Evolutionary conservation across 1,140 invertebrate genomes (phyloP).

Genomic region (Pseudomyrmex dendroicus): DNA sequence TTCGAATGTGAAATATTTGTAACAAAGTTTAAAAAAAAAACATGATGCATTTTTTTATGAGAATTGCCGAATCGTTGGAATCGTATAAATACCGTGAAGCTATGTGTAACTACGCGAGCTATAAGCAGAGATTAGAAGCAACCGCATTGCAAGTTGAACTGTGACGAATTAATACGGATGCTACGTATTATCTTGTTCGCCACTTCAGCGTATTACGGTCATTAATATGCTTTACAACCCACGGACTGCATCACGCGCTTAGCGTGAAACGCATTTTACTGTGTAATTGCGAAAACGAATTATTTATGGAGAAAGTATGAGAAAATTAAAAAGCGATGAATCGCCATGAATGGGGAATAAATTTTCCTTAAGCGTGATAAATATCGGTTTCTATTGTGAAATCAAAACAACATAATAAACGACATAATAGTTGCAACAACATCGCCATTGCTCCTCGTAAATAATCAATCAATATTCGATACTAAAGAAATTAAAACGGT

Average conservation of each 20-base stretch:
- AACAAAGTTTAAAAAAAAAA: background rate
- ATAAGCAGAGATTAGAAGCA: background rate
- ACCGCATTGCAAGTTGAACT: conserved; percentile 20
- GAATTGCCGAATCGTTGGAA: background rate
- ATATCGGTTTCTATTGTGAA: background rate
- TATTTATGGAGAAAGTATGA: background rate
- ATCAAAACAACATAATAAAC: background rate
- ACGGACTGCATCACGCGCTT: background rate
- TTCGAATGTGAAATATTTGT: too few relatives aligned
- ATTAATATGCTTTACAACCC: conserved; percentile 56
- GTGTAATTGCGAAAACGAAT: background rate
- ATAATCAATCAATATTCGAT: background rate
- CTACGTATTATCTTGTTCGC: conserved; percentile 65
- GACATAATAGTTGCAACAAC: background rate
- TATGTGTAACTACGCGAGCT: conserved; percentile 3
- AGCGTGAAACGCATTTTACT: conserved; percentile 49
- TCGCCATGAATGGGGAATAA: background rate
- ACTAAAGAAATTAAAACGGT: background rate
- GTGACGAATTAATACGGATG: conserved; percentile 66
- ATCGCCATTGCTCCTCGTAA: background rate
- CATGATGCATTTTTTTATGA: too few relatives aligned
- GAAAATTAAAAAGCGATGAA: background rate
- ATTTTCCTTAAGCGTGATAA: background rate
- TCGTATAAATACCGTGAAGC: too few relatives aligned
- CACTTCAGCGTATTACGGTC: conserved; percentile 68